Evolutionary conservation across 2,888 invertebrate species (phyloP).

Genomic region (Stenodera caucasica): DNA sequence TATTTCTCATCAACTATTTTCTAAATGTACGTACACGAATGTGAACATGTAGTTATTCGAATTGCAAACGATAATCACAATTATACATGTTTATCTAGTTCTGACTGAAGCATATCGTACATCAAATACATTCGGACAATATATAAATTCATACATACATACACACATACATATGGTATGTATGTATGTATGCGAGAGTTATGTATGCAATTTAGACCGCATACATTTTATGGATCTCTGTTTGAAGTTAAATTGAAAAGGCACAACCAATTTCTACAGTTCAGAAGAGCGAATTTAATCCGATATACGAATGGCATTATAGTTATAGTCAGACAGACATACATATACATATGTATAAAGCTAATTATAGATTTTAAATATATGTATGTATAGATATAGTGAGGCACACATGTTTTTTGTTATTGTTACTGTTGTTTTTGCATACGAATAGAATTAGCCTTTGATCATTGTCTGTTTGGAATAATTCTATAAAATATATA

Average conservation of each 20-base stretch:
- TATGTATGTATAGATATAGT: background rate
- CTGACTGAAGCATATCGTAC: conserved; percentile 21
- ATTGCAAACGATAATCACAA: conserved; percentile 16
- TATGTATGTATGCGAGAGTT: background rate
- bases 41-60: background rate
- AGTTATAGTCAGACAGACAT: background rate
- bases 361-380: background rate
- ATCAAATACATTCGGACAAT: conserved; percentile 11
- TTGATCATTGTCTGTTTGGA: background rate
- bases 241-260: conserved; percentile 27
- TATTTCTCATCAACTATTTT: too few species aligned
- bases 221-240: conserved; percentile 11
- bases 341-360: too few species aligned
- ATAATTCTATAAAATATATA: background rate
- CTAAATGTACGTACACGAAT: too few species aligned
- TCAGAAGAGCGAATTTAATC: conserved; percentile 15
- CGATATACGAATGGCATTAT: conserved; percentile 1
- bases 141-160: background rate
- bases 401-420: background rate
- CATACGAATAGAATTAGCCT: background rate
- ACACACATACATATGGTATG: background rate
- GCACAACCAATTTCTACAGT: conserved; percentile 20
- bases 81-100: conserved; percentile 21
- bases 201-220: background rate
- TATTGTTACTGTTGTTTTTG: background rate